These are phyloP conservation scores for Rhabdomys pumilio DNA, from an alignment of 2,797 vertebrate genomes.

Conservation along the genomic window DNA sequence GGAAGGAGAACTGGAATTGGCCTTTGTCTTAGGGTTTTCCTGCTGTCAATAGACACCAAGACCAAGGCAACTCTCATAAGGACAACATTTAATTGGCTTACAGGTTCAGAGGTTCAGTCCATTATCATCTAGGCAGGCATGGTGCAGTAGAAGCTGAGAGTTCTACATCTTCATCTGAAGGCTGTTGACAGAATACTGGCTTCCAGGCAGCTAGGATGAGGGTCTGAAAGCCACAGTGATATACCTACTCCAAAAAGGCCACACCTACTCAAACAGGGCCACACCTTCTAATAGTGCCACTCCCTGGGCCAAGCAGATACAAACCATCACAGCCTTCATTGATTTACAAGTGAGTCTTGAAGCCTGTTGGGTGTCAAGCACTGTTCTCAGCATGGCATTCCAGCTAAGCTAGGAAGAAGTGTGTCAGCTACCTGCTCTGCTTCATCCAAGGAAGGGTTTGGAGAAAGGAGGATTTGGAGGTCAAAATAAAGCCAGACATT, in stretches of 20 bases:
- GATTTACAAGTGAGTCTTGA: constrained; percentile 27
- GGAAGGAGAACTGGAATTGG: not conserved
- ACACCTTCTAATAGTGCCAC: not conserved
- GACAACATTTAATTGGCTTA: not conserved
- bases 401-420: not conserved
- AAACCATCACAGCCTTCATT: not conserved
- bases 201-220: not conserved
- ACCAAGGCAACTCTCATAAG: not conserved
- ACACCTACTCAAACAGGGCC: too few relatives aligned
- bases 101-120: not conserved
- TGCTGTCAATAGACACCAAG: not conserved
- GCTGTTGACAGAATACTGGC: not conserved
- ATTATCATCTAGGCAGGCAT: not conserved
- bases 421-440: not conserved
- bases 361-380: not conserved
- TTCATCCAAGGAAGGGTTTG: constrained; percentile 8
- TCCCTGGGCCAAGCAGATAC: not conserved
- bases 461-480: not conserved
- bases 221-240: not conserved
- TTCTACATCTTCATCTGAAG: not conserved
- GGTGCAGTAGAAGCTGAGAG: not conserved
- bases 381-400: not conserved
- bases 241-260: not conserved
- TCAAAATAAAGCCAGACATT: not conserved
- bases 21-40: not conserved